Conservation (phyloP, 2,113 vertebrate genomes). For the Mirza zaza region DNA sequence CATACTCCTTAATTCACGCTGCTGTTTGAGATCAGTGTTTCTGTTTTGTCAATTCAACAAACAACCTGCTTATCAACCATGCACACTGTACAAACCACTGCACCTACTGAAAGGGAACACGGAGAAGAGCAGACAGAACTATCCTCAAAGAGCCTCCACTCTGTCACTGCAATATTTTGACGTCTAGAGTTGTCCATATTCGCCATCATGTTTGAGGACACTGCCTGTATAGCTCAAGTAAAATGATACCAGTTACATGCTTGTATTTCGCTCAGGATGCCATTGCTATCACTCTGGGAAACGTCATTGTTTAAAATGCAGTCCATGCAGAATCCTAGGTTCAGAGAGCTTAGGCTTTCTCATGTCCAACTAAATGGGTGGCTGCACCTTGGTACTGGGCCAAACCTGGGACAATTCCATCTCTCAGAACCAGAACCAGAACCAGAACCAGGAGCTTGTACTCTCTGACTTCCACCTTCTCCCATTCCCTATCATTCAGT, state of each 20-base stretch:
- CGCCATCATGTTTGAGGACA: not conserved
- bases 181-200: not conserved
- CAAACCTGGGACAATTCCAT: not conserved
- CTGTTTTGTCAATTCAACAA: not conserved
- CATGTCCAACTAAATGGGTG: not conserved
- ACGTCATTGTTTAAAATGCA: not conserved
- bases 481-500: not conserved
- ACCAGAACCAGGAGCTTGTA: not conserved
- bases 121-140: constrained; percentile 23
- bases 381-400: not conserved
- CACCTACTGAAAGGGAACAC: not conserved
- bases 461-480: not conserved
- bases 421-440: not conserved
- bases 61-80: not conserved
- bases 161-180: not conserved
- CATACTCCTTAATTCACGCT: not conserved
- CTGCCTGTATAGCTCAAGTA: not conserved
- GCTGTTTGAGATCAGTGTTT: not conserved
- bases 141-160: not conserved
- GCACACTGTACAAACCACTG: not conserved
- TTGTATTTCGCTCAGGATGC: not conserved
- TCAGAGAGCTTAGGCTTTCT: not conserved
- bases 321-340: not conserved
- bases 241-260: not conserved
- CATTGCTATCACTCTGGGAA: not conserved